Evolutionary conservation across 2,888 invertebrate genomes (phyloP).

Genomic region (Rhaphigaster nebulosa): DNA sequence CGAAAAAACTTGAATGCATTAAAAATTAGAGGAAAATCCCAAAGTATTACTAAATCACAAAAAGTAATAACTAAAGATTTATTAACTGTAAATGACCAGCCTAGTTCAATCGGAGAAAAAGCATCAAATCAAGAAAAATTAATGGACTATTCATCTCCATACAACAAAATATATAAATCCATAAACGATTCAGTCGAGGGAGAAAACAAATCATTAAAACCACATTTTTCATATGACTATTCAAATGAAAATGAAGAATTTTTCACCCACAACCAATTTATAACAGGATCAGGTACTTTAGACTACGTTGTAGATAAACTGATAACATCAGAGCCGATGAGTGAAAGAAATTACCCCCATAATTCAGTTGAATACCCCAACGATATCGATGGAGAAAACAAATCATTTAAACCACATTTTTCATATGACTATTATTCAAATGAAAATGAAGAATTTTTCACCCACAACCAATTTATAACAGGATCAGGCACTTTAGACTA

Average conservation of each 20-base stretch:
- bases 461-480: neutral
- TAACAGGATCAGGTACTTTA: neutral
- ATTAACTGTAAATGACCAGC: too few relatives aligned
- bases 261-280: neutral
- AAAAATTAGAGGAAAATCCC: neutral
- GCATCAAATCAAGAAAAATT: neutral
- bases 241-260: neutral
- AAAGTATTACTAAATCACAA: neutral
- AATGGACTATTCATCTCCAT: neutral
- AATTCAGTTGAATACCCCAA: neutral
- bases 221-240: neutral
- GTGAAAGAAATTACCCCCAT: neutral
- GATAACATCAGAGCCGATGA: neutral
- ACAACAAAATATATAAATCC: neutral
- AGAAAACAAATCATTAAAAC: neutral
- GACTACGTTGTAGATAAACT: neutral
- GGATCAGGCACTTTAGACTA: neutral
- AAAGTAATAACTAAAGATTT: neutral
- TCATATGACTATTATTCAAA: neutral
- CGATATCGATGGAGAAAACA: neutral
- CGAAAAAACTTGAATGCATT: neutral
- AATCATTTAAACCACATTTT: neutral
- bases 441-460: neutral
- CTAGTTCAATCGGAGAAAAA: neutral
- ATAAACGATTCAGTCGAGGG: neutral